Conservation (phyloP, 2,797 vertebrate species). For the Muscicapa striata region DNA sequence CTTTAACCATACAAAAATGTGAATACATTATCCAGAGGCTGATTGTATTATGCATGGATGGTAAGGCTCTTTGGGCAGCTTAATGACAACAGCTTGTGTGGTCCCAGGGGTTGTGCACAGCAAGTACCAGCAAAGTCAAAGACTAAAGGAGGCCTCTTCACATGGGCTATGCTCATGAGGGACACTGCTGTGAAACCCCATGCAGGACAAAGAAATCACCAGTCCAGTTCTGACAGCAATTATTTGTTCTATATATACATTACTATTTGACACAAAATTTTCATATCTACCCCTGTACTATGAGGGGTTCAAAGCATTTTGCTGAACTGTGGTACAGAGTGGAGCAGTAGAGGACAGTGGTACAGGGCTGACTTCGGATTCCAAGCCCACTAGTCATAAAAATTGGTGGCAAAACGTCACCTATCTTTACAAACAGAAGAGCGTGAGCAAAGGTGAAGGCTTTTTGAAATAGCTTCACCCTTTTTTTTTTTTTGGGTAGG, state of each 20-base stretch:
- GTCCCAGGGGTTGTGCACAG: background rate
- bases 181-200: background rate
- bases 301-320: background rate
- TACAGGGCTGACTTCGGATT: background rate
- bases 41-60: background rate
- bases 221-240: background rate
- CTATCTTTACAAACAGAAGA: background rate
- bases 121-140: background rate
- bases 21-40: background rate
- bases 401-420: background rate
- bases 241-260: background rate
- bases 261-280: background rate
- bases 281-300: background rate
- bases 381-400: background rate
- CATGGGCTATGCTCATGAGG: rapidly evolving
- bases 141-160: background rate
- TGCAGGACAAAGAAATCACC: background rate
- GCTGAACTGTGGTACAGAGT: background rate
- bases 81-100: rapidly evolving
- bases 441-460: background rate
- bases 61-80: background rate
- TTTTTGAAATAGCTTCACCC: background rate
- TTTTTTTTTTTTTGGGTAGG: background rate
- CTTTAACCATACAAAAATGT: background rate
- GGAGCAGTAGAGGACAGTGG: background rate